phyloP scores from a whole-genome alignment of 2,797 vertebrate genomes.

The Pseudopleuronectes americanus region DNA sequence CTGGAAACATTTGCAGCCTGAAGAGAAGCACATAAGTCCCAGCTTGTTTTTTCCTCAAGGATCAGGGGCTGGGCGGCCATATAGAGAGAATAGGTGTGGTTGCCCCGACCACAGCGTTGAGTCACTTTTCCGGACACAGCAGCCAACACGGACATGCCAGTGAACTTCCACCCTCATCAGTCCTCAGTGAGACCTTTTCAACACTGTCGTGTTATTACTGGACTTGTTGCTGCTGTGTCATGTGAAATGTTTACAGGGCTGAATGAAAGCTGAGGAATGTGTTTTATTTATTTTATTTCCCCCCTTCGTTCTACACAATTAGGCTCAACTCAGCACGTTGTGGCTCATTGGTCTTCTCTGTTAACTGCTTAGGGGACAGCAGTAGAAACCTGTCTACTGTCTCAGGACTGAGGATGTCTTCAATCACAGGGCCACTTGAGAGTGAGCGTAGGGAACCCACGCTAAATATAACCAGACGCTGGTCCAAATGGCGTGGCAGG shows the following conservation, averaged over 20 bases:
- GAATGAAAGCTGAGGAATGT: constrained; percentile 36
- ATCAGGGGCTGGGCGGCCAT: constrained; percentile 1
- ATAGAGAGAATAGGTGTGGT: constrained; percentile 59
- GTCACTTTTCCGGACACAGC: constrained; percentile 67
- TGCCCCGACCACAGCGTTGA: constrained; percentile 59
- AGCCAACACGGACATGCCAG: constrained; percentile 54
- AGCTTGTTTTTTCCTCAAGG: constrained; percentile 22
- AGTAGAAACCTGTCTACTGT: constrained; percentile 52
- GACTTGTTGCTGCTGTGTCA: constrained; percentile 51
- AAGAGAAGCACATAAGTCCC: constrained; percentile 1
- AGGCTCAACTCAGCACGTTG: constrained; percentile 38
- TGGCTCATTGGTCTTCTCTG: constrained; percentile 22
- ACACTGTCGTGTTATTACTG: neutral
- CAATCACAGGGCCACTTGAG: constrained; percentile 57
- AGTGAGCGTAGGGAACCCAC: constrained; percentile 55
- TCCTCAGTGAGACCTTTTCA: constrained; percentile 23
- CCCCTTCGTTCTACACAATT: constrained; percentile 32
- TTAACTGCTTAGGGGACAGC: constrained; percentile 44
- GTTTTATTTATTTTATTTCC: neutral
- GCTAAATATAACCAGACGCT: constrained; percentile 74
- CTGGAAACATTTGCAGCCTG: neutral
- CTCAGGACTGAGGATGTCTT: constrained; percentile 44
- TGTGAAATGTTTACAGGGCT: constrained; percentile 41
- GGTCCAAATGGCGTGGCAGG: constrained; percentile 45
- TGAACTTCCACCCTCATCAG: constrained; percentile 65